Base-by-base conservation (phyloP, 2,797 vertebrate genomes). In the Microcaecilia unicolor region DNA sequence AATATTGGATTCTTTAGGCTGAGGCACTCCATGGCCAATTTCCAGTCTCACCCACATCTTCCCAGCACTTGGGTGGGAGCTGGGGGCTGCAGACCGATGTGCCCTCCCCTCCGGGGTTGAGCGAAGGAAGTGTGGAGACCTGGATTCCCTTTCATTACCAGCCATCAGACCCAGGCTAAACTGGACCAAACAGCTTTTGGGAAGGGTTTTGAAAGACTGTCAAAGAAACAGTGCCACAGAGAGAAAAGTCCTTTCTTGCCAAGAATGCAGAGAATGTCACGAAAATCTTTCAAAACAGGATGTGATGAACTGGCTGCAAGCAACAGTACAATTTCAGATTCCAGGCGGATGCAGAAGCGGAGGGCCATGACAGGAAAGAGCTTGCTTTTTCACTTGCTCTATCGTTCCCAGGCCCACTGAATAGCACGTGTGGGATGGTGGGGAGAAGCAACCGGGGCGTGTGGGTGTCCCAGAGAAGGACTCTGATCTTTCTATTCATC, bases 231-330 rank as follows among this genome's bases (percentile, higher is more conserved):
- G 28, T 39, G 37, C 17, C 35, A 28, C 0, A 27, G 12, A 59
- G 27, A 38, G 34, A 31, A 23, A 28, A 22, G 35, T n/a, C n/a
- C 23, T 19, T 34, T 18, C 30, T 44, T 46, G 40, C 41, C 56
- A 70, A 58, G 64, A 73, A 72, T 54, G 56, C 36, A 17, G 41
- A 37, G 58, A 70, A 68, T 55, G 53, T 41, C 30, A 66, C 20
- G 34, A 58, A 46, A 54, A 54, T 32, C 55, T 51, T 52, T 55
- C 34, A 48, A 60, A 65, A 68, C 51, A 65, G 60, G 58, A 68
- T 43, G 34, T 28, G 45, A 34, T n/a, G 53, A 6, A 6, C 23
- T 48, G 29, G 31, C 61, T 52, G 39, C 43, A 17, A 53, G 64
- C 31, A 0, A 22, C 12, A 26, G 15, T 23, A 15, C 1, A 37